A percentile compares a stretch with the other conserved stretches of the same genome.
phyloP scores from a whole-genome alignment of 2,113 vertebrate species.

The Lagopus leucura region DNA sequence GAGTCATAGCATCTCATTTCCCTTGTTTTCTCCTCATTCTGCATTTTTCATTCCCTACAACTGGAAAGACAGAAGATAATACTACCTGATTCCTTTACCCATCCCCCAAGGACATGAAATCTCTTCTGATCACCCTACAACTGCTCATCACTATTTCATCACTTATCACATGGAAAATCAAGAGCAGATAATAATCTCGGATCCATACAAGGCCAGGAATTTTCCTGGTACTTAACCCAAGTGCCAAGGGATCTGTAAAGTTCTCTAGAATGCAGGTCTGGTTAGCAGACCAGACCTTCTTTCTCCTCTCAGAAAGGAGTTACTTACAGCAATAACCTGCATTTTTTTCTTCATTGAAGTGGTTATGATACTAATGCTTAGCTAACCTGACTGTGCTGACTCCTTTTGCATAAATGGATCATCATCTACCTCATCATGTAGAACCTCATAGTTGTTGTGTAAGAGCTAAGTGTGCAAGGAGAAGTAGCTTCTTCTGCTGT shows the following conservation, averaged over 20 bases:
- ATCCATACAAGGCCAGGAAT: background rate
- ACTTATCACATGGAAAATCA: background rate
- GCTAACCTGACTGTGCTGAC: background rate
- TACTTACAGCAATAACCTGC: background rate
- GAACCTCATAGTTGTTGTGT: background rate
- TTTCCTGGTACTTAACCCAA: background rate
- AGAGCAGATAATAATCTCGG: background rate
- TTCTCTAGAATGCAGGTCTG: background rate
- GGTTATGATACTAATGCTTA: background rate
- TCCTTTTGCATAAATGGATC: background rate
- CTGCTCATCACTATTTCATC: background rate
- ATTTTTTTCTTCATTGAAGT: background rate
- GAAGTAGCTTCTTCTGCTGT: background rate
- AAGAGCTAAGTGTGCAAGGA: background rate
- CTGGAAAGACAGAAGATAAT: background rate
- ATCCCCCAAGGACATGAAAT: background rate
- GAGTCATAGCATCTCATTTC: background rate
- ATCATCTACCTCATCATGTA: background rate
- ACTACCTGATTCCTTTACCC: background rate
- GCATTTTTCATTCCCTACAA: background rate
- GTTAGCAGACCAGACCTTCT: background rate
- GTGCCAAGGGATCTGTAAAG: background rate
- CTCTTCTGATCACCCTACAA: background rate
- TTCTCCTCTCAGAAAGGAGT: background rate
- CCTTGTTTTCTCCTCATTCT: background rate